These are phyloP conservation scores for Pseudoatta argentina DNA, from an alignment of 1,140 invertebrate species.

Conservation along the genomic window DNA sequence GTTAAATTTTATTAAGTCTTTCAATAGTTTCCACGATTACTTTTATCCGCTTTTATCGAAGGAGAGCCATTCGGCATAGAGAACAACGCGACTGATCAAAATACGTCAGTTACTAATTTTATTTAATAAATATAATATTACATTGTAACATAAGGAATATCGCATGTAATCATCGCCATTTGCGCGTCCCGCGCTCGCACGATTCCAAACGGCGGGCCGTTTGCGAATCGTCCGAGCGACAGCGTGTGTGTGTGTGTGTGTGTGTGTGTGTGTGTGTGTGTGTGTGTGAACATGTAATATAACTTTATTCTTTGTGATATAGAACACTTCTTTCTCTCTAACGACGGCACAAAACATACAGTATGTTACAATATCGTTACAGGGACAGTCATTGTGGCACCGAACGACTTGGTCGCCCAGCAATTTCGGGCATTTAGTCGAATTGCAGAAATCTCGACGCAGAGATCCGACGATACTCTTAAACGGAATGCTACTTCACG, in stretches of 20 bases:
- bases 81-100: slow-evolving; percentile 68
- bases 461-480: slow-evolving; percentile 1
- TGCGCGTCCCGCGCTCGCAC: slow-evolving; percentile 35
- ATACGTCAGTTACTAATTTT: slow-evolving; percentile 79
- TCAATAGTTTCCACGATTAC: slow-evolving; percentile 51
- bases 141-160: slow-evolving; percentile 79
- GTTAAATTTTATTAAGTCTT: slow-evolving; percentile 17
- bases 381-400: slow-evolving; percentile 60
- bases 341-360: slow-evolving; percentile 75
- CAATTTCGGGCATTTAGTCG: slow-evolving; percentile 19
- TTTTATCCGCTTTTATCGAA: slow-evolving; percentile 63
- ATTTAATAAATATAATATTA: slow-evolving; percentile 82
- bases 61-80: slow-evolving; percentile 60
- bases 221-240: slow-evolving; percentile 60
- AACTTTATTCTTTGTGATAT: slow-evolving; percentile 70
- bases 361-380: slow-evolving; percentile 76
- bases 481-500: slow-evolving; percentile 20
- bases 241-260: not conserved
- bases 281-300: slow-evolving; percentile 68
- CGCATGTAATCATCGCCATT: slow-evolving; percentile 68
- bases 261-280: too few relatives aligned
- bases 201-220: slow-evolving; percentile 31
- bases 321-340: slow-evolving; percentile 68
- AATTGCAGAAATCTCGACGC: slow-evolving; percentile 1
- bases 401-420: not conserved